Percentiles rank a stretch among this genome's conserved stretches.
These are phyloP conservation scores for Poecilus cupreus DNA, from an alignment of 2,888 invertebrate species.

Conservation along the genomic window DNA sequence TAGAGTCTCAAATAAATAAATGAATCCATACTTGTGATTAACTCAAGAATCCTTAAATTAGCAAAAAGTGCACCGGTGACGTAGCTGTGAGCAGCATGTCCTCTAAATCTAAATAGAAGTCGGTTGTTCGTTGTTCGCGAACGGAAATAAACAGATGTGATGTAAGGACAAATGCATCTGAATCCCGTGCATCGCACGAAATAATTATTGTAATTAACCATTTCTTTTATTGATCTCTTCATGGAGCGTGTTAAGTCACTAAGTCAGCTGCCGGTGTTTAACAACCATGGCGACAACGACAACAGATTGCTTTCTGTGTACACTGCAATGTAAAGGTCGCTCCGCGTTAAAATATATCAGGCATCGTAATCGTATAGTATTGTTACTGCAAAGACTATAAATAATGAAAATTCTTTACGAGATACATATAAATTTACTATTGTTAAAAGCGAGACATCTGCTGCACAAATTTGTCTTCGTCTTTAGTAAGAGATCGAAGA, in stretches of 20 bases:
- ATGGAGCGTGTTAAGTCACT: neutral
- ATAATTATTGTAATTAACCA: conserved; percentile 27
- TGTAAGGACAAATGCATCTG: conserved; percentile 37
- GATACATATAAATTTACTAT: conserved; percentile 38
- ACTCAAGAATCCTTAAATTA: too few species aligned
- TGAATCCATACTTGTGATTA: too few species aligned
- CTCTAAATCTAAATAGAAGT: neutral
- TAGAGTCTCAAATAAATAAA: too few species aligned
- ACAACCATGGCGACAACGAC: conserved; percentile 31
- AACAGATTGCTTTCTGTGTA: neutral
- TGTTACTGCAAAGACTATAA: conserved; percentile 13
- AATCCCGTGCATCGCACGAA: conserved; percentile 22
- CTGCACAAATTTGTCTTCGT: neutral
- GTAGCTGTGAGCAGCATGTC: neutral
- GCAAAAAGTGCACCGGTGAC: neutral
- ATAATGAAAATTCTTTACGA: conserved; percentile 24
- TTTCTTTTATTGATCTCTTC: conserved; percentile 36
- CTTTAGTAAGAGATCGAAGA: neutral
- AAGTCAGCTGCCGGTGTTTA: conserved; percentile 31
- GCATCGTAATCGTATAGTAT: neutral
- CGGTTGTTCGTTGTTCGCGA: too few species aligned
- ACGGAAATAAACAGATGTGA: conserved; percentile 8
- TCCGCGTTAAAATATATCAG: conserved; percentile 8
- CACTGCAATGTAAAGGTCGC: conserved; percentile 17
- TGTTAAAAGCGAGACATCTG: neutral